Evolutionary conservation across 2,888 invertebrate genomes (phyloP).

Genomic region (Sinelater perroti): DNA sequence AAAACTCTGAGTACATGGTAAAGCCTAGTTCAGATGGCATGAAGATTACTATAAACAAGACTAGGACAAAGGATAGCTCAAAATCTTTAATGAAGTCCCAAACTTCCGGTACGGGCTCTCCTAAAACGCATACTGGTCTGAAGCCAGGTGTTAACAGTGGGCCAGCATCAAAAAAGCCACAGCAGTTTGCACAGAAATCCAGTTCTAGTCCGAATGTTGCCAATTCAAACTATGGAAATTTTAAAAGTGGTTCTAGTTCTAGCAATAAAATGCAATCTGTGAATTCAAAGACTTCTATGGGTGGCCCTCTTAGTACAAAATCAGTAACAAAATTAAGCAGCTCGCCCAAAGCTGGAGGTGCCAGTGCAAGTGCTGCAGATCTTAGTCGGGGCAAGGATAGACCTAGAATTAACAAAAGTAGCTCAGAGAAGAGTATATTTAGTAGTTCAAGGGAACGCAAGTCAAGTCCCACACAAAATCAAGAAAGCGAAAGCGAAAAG

Average conservation of each 20-base stretch:
- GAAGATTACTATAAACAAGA: constrained; percentile 92
- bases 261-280: constrained; percentile 58
- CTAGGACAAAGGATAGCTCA: constrained; percentile 76
- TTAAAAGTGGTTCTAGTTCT: constrained; percentile 49
- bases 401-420: constrained; percentile 68
- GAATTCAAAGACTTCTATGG: constrained; percentile 22
- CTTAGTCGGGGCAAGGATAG: constrained; percentile 70
- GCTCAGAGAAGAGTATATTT: constrained; percentile 72
- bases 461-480: constrained; percentile 71
- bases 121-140: constrained; percentile 79
- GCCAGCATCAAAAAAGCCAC: constrained; percentile 84
- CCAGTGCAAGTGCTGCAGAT: constrained; percentile 61
- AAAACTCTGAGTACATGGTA: constrained; percentile 87
- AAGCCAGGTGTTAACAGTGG: constrained; percentile 88
- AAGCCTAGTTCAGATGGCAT: constrained; percentile 89
- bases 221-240: constrained; percentile 43
- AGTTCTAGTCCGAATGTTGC: constrained; percentile 46
- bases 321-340: constrained; percentile 64
- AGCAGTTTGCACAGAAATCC: constrained; percentile 58
- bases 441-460: constrained; percentile 69
- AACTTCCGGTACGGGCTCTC: constrained; percentile 70
- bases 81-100: constrained; percentile 53
- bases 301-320: constrained; percentile 34
- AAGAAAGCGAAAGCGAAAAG: constrained; percentile 70
- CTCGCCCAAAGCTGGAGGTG: constrained; percentile 65